phyloP scores from a whole-genome alignment of 2,113 vertebrate genomes.

The Oncorhynchus mykiss region DNA sequence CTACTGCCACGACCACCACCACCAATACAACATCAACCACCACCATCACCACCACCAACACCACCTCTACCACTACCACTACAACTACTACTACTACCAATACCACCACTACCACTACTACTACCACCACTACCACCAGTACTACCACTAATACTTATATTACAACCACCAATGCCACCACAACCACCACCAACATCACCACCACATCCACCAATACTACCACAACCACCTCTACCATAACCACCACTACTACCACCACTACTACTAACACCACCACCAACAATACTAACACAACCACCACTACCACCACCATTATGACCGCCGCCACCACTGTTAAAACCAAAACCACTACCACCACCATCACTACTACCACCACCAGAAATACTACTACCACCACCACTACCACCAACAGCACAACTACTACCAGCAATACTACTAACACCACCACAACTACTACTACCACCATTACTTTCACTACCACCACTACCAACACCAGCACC shows the following conservation, averaged over 20 bases:
- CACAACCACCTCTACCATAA: accelerated
- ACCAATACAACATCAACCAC: neutral
- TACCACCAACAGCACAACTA: no score
- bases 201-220: no score
- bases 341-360: no score
- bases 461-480: accelerated
- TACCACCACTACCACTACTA: neutral
- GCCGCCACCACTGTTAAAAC: accelerated
- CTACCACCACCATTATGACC: no score
- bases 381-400: no score
- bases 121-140: neutral
- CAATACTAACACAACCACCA: accelerated
- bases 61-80: neutral
- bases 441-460: no score
- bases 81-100: neutral
- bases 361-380: no score
- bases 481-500: accelerated
- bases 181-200: no score
- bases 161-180: no score
- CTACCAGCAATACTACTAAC: no score
- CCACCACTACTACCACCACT: accelerated
- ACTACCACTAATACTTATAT: neutral
- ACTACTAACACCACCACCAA: no score
- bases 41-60: neutral
- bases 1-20: no score